phyloP scores from a whole-genome alignment of 2,797 vertebrate species.

The Pipistrellus pipistrellus region DNA sequence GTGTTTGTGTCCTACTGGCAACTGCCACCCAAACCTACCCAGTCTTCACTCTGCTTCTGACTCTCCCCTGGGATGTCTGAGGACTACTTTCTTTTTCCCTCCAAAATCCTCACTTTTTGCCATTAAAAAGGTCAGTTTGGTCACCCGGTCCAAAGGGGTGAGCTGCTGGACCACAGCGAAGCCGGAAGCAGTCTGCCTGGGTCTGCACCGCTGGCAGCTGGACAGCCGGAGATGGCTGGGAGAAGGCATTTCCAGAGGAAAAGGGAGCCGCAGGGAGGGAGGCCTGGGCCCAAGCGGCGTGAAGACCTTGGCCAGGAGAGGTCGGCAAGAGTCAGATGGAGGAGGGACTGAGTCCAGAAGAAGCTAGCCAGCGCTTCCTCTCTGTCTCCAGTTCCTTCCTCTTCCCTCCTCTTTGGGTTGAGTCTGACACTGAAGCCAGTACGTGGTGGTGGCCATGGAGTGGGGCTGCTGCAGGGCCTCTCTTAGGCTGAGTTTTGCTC shows the following conservation, averaged over 20 bases:
- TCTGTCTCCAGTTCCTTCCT: not conserved
- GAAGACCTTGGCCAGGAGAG: not conserved
- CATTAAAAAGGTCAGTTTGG: not conserved
- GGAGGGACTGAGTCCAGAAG: not conserved
- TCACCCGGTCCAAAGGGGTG: not conserved
- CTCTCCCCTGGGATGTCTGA: not conserved
- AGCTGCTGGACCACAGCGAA: not conserved
- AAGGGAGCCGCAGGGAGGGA: not conserved
- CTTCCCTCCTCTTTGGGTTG: not conserved
- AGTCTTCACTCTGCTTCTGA: not conserved
- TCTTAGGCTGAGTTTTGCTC: not conserved
- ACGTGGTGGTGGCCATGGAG: rapidly evolving
- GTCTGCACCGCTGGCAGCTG: not conserved
- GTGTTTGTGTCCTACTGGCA: not conserved
- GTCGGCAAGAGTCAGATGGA: not conserved
- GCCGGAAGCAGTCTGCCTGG: not conserved
- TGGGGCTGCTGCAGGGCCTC: not conserved
- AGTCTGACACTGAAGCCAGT: not conserved
- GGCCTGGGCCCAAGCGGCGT: not conserved
- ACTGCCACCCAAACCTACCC: not conserved
- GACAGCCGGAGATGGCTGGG: not conserved
- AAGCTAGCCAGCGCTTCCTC: not conserved
- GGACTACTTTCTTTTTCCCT: not conserved
- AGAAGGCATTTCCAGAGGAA: not conserved
- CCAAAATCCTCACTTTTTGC: not conserved